These are phyloP conservation scores for Ammospiza caudacuta DNA, from an alignment of 2,113 vertebrate species.

Conservation along the genomic window DNA sequence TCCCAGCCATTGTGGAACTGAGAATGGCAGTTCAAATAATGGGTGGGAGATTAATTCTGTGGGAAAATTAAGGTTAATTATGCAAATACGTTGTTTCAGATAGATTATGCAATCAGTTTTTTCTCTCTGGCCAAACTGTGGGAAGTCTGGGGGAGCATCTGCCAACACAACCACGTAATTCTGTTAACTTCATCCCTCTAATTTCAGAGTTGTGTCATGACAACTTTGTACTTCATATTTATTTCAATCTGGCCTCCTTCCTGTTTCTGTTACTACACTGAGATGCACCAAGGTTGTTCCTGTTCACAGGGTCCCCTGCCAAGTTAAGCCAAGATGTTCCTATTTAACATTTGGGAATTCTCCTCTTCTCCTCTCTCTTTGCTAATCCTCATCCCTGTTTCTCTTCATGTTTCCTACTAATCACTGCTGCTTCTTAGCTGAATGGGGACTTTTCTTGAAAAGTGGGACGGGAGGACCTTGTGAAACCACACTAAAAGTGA, in stretches of 20 bases:
- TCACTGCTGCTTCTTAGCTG: not conserved
- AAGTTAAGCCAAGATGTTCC: not conserved
- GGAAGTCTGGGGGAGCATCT: conserved; percentile 4
- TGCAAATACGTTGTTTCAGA: conserved; percentile 7
- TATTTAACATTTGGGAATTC: not conserved
- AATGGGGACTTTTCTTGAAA: not conserved
- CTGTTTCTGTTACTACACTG: not conserved
- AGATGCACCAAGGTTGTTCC: not conserved
- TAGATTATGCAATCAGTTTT: not conserved
- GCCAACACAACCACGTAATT: not conserved
- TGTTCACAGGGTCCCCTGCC: not conserved
- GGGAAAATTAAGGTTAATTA: not conserved
- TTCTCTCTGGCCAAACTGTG: not conserved
- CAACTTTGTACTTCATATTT: not conserved
- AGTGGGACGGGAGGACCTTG: not conserved
- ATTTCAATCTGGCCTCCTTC: not conserved
- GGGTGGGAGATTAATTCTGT: not conserved
- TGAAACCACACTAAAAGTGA: not conserved
- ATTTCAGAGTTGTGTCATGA: not conserved
- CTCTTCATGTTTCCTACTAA: not conserved
- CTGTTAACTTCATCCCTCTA: not conserved
- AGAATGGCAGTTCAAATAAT: not conserved
- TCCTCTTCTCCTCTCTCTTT: not conserved
- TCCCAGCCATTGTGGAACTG: not conserved
- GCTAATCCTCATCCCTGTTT: not conserved